Evolutionary conservation across 2,888 invertebrate species (phyloP).

Genomic region (Ennomos erosarius): DNA sequence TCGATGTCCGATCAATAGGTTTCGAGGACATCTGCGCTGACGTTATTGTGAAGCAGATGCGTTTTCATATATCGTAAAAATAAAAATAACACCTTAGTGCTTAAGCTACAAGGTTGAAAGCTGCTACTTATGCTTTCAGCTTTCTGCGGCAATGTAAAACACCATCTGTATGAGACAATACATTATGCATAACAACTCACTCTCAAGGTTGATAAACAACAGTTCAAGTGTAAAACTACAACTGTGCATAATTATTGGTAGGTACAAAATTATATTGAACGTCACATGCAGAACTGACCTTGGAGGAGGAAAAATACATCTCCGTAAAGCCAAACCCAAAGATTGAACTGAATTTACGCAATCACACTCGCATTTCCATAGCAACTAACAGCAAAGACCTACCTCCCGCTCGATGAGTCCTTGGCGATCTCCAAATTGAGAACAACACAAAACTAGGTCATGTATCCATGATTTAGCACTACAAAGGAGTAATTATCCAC

Average conservation of each 20-base stretch:
- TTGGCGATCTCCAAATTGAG: conserved; percentile 62
- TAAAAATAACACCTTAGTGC: conserved; percentile 3
- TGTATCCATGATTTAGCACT: conserved; percentile 57
- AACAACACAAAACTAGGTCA: conserved; percentile 68
- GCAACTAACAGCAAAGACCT: conserved; percentile 56
- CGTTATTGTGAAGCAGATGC: conserved; percentile 15
- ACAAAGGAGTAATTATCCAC: conserved; percentile 44
- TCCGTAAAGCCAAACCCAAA: conserved; percentile 26
- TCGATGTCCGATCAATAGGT: conserved; percentile 10
- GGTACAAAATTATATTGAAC: conserved; percentile 4
- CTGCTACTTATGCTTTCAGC: conserved; percentile 9
- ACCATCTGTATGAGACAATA: conserved; percentile 13
- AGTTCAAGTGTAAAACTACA: conserved; percentile 26
- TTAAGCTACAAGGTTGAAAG: conserved; percentile 7
- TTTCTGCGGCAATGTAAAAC: conserved; percentile 16
- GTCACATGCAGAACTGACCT: conserved; percentile 50
- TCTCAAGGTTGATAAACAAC: conserved; percentile 25
- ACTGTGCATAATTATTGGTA: conserved; percentile 11
- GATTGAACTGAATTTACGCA: conserved; percentile 50
- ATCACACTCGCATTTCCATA: conserved; percentile 62
- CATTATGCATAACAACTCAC: conserved; percentile 17
- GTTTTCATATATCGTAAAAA: conserved; percentile 6
- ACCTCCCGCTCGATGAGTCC: conserved; percentile 61
- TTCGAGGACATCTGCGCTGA: conserved; percentile 16
- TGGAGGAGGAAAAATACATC: conserved; percentile 55